These are phyloP conservation scores for Siphonodentalium dalli DNA, from an alignment of 2,888 invertebrate species.

Conservation along the genomic window DNA sequence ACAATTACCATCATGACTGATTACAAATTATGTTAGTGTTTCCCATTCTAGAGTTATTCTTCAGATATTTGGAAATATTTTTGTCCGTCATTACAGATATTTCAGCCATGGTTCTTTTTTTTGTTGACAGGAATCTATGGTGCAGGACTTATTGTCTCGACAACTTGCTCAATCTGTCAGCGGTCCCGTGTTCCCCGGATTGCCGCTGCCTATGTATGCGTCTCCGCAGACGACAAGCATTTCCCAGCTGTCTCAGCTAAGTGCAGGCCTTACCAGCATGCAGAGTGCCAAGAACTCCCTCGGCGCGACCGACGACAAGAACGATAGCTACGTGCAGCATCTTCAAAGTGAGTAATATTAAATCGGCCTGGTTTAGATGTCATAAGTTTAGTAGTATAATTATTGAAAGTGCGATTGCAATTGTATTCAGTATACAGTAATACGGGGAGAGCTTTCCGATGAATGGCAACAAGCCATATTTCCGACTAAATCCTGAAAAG, in stretches of 20 bases:
- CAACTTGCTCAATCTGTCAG: constrained; percentile 44
- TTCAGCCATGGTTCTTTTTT: neutral
- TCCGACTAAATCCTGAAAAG: no score
- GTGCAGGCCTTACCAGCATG: constrained; percentile 70
- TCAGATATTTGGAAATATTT: no score
- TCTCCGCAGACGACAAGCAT: constrained; percentile 69
- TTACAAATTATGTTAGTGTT: no score
- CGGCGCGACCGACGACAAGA: constrained; percentile 36
- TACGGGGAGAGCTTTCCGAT: no score
- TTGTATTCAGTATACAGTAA: no score
- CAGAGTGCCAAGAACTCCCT: constrained; percentile 32
- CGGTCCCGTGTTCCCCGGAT: constrained; percentile 43
- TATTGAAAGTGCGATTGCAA: no score
- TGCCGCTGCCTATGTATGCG: constrained; percentile 58
- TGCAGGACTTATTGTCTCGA: constrained; percentile 55
- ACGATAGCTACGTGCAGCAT: constrained; percentile 49
- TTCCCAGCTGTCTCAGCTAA: constrained; percentile 67
- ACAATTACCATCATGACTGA: no score
- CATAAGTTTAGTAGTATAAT: neutral
- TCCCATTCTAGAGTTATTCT: no score
- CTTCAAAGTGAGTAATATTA: constrained; percentile 49
- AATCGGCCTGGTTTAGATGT: neutral
- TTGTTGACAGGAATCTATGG: constrained; percentile 48
- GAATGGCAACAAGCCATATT: no score
- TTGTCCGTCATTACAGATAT: no score